Evolutionary conservation across 2,797 vertebrate species (phyloP), one percentile per base, ranked within the genome.

Genomic region (Enteromius trimaculatus): DNA sequence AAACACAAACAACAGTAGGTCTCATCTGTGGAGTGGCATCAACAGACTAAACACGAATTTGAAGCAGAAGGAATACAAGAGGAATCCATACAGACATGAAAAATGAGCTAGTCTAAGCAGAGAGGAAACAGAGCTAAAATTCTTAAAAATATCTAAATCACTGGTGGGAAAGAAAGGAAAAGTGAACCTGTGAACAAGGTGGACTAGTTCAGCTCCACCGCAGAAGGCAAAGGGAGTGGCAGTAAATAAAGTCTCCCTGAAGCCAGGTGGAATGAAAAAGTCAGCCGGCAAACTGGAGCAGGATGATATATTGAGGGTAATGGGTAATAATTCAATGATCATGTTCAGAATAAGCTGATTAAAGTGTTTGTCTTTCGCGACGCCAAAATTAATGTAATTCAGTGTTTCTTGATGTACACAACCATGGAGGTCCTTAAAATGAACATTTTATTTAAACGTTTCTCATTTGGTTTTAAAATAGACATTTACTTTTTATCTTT

Each of bases 401-500:
- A 58, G 60, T 86, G 82, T 85, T 65, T 86, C 84, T 83, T 90
- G 84, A 79, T 84, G 71, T 82, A 60, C 88, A 85, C 83, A 84
- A 71, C 86, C 84, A 75, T 84, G 80, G 82, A 90, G 92, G 88
- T 90, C 84, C 86, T 89, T 85, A 88, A 87, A 85, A 90, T 91
- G 85, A 88, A 90, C 89, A 92, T 88, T 65, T 91, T 91, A 89
- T 93, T 90, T 92, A 90, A 92, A 91, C 88, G 90, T 91, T 88
- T 89, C 91, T 91, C 90, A 58, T 83, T 92, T 88, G 90, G 85
- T 88, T 92, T 94, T 95, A 95, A 95, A 95, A 95, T 95, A 94
- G 90, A 90, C 81, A 86, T 87, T 87, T 90, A 69, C 44, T 84
- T 84, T 90, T 87, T 88, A 86, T 91, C 84, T 86, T 55, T 85